Percentiles rank a stretch among this genome's conserved stretches.
phyloP scores from a whole-genome alignment of 2,113 vertebrate species.

The Perca schrenkii region DNA sequence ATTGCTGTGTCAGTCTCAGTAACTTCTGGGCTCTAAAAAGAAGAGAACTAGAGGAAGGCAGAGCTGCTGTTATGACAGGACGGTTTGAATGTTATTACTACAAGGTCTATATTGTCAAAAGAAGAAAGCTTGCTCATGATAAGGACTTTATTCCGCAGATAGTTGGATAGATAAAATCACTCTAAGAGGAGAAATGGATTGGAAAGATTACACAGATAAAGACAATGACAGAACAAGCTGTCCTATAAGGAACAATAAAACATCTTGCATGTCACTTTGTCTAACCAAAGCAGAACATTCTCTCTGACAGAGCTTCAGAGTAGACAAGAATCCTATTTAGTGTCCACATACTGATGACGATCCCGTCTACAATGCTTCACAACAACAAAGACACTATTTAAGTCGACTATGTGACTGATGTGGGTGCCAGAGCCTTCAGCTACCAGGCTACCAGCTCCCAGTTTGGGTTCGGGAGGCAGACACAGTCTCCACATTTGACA shows the following conservation, averaged over 20 bases:
- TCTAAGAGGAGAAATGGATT: not conserved
- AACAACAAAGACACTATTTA: not conserved
- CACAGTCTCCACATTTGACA: too few relatives aligned
- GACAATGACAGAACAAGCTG: slow-evolving; percentile 11
- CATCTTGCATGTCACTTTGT: slow-evolving; percentile 1
- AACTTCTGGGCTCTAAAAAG: not conserved
- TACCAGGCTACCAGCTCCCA: too few relatives aligned
- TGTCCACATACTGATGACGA: not conserved
- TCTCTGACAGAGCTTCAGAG: not conserved
- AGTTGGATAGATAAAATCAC: not conserved
- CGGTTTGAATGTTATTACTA: not conserved
- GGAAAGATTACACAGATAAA: not conserved
- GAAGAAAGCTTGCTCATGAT: slow-evolving; percentile 1
- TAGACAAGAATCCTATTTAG: not conserved
- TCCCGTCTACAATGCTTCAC: not conserved
- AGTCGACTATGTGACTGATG: not conserved
- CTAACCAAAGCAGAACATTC: not conserved
- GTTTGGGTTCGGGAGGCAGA: too few relatives aligned
- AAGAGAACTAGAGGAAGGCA: not conserved
- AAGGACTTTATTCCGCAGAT: not conserved
- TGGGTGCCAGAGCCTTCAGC: too few relatives aligned
- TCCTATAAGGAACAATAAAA: not conserved
- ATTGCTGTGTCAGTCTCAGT: not conserved
- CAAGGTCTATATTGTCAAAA: slow-evolving; percentile 13
- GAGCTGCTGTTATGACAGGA: slow-evolving; percentile 4